phyloP scores from a whole-genome alignment of 2,888 invertebrate species.

The Parasteatoda lunata region DNA sequence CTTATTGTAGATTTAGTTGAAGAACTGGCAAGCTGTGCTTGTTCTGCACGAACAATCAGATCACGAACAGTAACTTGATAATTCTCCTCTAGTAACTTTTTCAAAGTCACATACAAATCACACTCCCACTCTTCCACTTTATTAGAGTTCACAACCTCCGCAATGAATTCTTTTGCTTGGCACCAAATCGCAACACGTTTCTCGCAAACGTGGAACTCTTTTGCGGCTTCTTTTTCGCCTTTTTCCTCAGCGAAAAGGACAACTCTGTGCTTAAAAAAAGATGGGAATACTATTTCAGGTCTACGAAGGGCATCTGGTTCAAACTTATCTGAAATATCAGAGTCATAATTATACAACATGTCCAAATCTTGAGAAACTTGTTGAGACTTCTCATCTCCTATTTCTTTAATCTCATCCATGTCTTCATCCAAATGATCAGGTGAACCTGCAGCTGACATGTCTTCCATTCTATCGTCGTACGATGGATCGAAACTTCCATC shows the following conservation, averaged over 20 bases:
- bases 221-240: constrained; percentile 51
- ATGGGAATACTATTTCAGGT: constrained; percentile 53
- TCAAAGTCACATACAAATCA: constrained; percentile 60
- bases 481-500: constrained; percentile 42
- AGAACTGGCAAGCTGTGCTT: constrained; percentile 48
- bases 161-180: constrained; percentile 45
- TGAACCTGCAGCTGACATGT: constrained; percentile 24
- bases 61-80: constrained; percentile 55
- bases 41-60: constrained; percentile 55
- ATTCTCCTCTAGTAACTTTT: constrained; percentile 49
- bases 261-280: constrained; percentile 43
- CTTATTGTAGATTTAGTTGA: constrained; percentile 41
- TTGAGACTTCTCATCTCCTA: constrained; percentile 35
- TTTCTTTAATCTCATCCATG: constrained; percentile 13
- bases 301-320: constrained; percentile 29
- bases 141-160: constrained; percentile 19
- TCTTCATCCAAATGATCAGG: constrained; percentile 41
- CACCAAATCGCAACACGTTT: constrained; percentile 55
- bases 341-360: constrained; percentile 62
- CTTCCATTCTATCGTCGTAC: constrained; percentile 52
- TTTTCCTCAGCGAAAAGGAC: constrained; percentile 38
- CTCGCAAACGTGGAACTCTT: constrained; percentile 57
- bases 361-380: constrained; percentile 60
- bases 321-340: constrained; percentile 33
- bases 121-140: constrained; percentile 60